Evolutionary conservation across 2,113 vertebrate species (phyloP), one percentile per base, ranked within the genome.

Genomic region (Sebastes schlegelii): DNA sequence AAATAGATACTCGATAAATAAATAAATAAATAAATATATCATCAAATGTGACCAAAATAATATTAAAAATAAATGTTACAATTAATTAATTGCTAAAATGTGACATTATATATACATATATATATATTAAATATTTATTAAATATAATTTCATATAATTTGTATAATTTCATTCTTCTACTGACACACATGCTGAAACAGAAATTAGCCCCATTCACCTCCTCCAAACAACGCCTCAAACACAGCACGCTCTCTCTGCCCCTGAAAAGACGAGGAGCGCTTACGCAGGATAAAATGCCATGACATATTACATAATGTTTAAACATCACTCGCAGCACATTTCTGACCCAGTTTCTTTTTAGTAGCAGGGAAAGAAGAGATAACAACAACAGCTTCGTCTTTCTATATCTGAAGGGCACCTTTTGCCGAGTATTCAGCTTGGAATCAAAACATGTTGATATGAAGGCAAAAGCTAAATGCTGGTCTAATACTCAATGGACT

Each of bases 261-360:
- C 57, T 79, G 74, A 82, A 79, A 79, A 79, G 68, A 87, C 65
- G 75, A 80, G 52, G 78, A 79, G 83, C 68, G 84, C 89, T 87
- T 81, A 77, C 63, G 26, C 72, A 45, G 81, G 77, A 90, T 19
- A 82, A 91, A 92, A 91, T 74, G 80, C 82, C 77, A 23, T 84
- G 87, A 62, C 89, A 86, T 79, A 77, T 94, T 94, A 91, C 89
- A 80, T 92, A 87, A 94, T 75, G 75, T 74, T 89, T 68, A 87
- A 84, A 92, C 88, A 89, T 89, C 83, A 91, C 91, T 92, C 4
- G 79, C 82, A 90, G 93, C 92, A 82, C 5, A 89, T 85, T 77
- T 83, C 75, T 92, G 92, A 90, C 93, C 93, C 81, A 90, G 23
- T 88, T 92, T 83, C 74, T 83, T 75, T 82, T 82, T 46, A 74